Base-by-base conservation (phyloP, 2,797 vertebrate genomes). In the Nannoperca australis region DNA sequence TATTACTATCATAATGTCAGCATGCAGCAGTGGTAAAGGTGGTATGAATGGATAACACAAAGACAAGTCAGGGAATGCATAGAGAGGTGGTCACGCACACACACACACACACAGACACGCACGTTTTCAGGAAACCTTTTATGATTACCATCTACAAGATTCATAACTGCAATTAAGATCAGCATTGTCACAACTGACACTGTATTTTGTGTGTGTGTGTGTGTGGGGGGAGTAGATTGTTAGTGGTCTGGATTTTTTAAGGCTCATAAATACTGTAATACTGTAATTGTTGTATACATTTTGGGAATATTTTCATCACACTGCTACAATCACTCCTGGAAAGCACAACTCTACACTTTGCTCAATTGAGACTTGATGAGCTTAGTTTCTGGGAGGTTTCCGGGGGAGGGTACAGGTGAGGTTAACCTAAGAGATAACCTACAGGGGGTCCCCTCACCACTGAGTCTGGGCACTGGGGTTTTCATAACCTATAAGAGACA, bases 401-500 rank as follows among this genome's bases (percentile, higher is more conserved):
- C 22, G 40, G 20, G 59, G 54, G 62, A 47, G 47, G 32, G 22
- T 14, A 58, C 40, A 71, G 34, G 34, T 38, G 11, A 44, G 58
- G 24, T 81, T 47, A 30, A 63, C 36, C 13, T 27, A 27, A 27
- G 54, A 66, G 71, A 64, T 49, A 42, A 72, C 68, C 72, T 55
- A 42, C 3, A 51, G 68, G 70, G 82, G 60, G 79, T 81, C 80
- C 87, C 87, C 89, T 91, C 85, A 89, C 89, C 85, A 88, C 89
- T 70, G 71, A 86, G 71, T 89, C 86, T 78, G 24, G 86, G 86
- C 78, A 87, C 78, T 86, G 66, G 71, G 65, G 79, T 77, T 91
- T 90, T 90, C 82, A 91, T 88, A 59, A 90, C 90, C 89, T 89
- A 92, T 34, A 85, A 74, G 67, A 90, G 54, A 85, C 54, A 76